Evolutionary conservation across 2,113 vertebrate genomes (phyloP).

Genomic region (Bungarus multicinctus): DNA sequence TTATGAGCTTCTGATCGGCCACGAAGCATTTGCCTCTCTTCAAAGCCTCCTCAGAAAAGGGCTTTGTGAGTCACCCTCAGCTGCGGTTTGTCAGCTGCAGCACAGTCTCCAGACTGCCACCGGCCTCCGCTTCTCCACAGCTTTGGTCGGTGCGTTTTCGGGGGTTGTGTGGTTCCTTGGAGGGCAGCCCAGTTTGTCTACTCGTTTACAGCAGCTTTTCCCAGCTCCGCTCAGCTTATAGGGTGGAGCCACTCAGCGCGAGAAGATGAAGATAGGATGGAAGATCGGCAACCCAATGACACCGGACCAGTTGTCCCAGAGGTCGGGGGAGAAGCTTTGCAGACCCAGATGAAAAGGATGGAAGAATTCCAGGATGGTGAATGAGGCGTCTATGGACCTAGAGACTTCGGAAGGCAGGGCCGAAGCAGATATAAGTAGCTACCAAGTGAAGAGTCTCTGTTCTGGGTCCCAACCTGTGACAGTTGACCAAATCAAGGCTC

Average conservation of each 20-base stretch:
- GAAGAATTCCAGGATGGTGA: not conserved
- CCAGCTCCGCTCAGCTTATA: not conserved
- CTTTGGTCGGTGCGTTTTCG: not conserved
- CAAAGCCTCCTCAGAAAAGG: not conserved
- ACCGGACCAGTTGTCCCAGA: not conserved
- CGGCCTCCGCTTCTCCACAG: not conserved
- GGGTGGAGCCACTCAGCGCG: not conserved
- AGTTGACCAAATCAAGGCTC: not conserved
- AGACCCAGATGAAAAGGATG: not conserved
- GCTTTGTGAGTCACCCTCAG: not conserved
- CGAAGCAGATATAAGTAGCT: not conserved
- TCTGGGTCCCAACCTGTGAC: not conserved
- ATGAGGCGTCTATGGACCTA: not conserved
- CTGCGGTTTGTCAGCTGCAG: conserved; percentile 21
- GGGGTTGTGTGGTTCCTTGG: not conserved
- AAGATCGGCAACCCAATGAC: not conserved
- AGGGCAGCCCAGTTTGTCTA: not conserved
- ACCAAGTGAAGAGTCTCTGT: not conserved
- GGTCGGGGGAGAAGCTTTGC: not conserved
- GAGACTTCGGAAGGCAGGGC: no score
- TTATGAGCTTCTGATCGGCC: fast-evolving
- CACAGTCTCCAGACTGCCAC: conserved; percentile 18
- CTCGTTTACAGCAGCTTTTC: not conserved
- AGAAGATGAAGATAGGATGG: not conserved
- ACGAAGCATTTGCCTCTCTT: fast-evolving